Base-by-base conservation (phyloP, 1,140 invertebrate species). In the Conus betulinus region DNA sequence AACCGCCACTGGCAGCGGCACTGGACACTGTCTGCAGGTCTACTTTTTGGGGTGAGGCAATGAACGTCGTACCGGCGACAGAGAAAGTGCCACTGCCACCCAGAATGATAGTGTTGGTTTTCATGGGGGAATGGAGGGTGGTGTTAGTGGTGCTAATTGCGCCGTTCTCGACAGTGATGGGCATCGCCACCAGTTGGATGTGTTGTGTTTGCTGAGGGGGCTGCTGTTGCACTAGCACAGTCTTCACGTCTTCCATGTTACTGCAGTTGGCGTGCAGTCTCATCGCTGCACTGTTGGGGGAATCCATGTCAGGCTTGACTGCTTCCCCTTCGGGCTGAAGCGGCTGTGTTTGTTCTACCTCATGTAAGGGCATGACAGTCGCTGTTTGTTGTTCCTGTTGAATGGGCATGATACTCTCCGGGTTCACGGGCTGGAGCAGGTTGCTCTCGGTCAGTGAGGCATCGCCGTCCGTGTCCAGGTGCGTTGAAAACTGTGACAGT, bases 161-260 rank as follows among this genome's bases (percentile, higher is more conserved):
- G 51, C 74, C 83, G 25, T 71, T 84, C 11, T 79, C 85, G 11
- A 88, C 86, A 5, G 88, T 67, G 13, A 90, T 84, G 6, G 87
- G 89, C 76, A 90, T 85, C 0, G 89, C 83, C 27, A 90, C 60
- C 15, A 90, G 81, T 27, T 88, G 83, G 63, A 83, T 87, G 53
- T 91, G 86, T 27, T 89, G 57, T 17, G 90, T 71, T 81, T 52
- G 83, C 20, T 55, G 84, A 15, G 74, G 86, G 25, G 83, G 88
- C 39, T 89, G 87, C 27, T 67, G 76, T n/a, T 74, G 79, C 4
- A 88, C 71, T 87, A 63, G 39, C 39, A 84, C 27, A 84, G 67
- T 89, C 17, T 97, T 88, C 97, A 97, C 91, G 97, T 97, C 93
- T 63, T 92, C 74, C 8, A 89, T 51, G 67, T 89, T 90, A 93